phyloP scores from a whole-genome alignment of 2,888 invertebrate genomes.

The Hypomecis punctinalis region DNA sequence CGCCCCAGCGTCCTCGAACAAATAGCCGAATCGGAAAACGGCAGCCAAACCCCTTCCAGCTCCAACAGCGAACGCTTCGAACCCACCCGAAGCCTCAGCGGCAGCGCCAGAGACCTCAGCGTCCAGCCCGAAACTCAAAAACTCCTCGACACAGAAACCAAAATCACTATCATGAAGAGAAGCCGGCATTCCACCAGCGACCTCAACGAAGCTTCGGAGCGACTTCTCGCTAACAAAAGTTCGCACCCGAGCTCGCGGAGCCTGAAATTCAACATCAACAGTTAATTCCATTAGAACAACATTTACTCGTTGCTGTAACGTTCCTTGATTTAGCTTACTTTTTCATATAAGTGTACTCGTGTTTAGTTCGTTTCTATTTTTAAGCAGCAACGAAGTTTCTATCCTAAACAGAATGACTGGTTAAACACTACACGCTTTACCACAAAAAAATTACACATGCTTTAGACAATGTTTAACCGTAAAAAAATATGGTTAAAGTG shows the following conservation, averaged over 20 bases:
- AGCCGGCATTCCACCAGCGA: slow-evolving; percentile 90
- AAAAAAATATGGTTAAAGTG: no score
- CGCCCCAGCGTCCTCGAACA: slow-evolving; percentile 76
- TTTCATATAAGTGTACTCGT: slow-evolving; percentile 38
- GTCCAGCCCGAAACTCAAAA: slow-evolving; percentile 68
- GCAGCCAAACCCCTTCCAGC: slow-evolving; percentile 78
- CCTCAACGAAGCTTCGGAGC: slow-evolving; percentile 84
- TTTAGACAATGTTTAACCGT: no score
- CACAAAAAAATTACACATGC: no score
- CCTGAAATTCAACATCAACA: slow-evolving; percentile 84
- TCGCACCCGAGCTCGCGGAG: slow-evolving; percentile 87
- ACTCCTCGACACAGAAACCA: slow-evolving; percentile 66
- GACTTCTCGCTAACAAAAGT: slow-evolving; percentile 82
- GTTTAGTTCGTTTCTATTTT: slow-evolving; percentile 21
- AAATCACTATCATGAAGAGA: slow-evolving; percentile 65
- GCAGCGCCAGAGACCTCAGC: slow-evolving; percentile 67
- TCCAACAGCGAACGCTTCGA: slow-evolving; percentile 71
- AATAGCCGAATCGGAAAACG: slow-evolving; percentile 75
- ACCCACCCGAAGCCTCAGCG: slow-evolving; percentile 63
- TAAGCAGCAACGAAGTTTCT: slow-evolving; percentile 34
- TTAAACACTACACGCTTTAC: no score
- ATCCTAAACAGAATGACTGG: not conserved
- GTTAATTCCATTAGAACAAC: slow-evolving; percentile 68
- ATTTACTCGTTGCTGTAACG: slow-evolving; percentile 53
- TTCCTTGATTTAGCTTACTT: slow-evolving; percentile 49